These are phyloP conservation scores for Tragelaphus strepsiceros DNA, from an alignment of 2,113 vertebrate species.

Conservation along the genomic window DNA sequence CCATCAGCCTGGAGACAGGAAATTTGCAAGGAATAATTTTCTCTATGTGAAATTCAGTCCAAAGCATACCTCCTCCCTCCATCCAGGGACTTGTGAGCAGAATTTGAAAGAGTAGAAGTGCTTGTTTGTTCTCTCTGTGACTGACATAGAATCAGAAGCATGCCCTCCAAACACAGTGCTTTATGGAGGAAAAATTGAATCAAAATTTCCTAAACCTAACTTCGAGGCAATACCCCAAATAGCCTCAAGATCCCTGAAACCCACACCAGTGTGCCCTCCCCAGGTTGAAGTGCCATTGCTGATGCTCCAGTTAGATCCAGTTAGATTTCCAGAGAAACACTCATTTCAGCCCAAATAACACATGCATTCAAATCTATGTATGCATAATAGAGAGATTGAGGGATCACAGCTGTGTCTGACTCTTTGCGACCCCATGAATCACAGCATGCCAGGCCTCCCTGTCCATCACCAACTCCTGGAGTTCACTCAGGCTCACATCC, in stretches of 20 bases:
- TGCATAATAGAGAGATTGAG: background rate
- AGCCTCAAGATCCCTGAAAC: background rate
- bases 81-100: background rate
- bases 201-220: background rate
- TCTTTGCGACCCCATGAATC: too few relatives aligned
- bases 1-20: background rate
- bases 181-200: background rate
- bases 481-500: too few relatives aligned
- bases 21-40: conserved; percentile 13
- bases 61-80: background rate
- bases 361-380: background rate
- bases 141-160: background rate
- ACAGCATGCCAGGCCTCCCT: too few relatives aligned
- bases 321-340: background rate
- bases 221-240: background rate
- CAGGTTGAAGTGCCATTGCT: background rate
- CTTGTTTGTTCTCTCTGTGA: background rate
- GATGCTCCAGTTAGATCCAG: background rate
- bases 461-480: too few relatives aligned
- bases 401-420: too few relatives aligned
- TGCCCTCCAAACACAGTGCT: background rate
- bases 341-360: background rate
- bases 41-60: background rate
- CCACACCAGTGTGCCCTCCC: too few relatives aligned
- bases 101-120: background rate